phyloP scores from a whole-genome alignment of 37 sponge, comb jelly and placozoan genomes.

The Tethya wilhelma region DNA sequence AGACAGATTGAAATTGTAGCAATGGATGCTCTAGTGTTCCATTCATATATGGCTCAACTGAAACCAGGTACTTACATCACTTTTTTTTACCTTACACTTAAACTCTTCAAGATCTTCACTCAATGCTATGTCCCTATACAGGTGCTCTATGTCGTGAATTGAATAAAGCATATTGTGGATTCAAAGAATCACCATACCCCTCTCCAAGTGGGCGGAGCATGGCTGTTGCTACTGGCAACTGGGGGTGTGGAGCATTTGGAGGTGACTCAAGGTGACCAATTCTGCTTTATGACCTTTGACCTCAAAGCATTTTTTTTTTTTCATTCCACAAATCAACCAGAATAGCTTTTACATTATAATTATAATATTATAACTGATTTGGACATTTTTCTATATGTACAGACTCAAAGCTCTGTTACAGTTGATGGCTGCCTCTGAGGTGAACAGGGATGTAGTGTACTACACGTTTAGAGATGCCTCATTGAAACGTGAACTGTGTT shows the following conservation, averaged over 20 bases:
- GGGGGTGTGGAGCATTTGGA: constrained; percentile 97
- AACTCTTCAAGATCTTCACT: too few relatives aligned
- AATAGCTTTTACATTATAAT: not conserved
- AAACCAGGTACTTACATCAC: too few relatives aligned
- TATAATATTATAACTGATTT: too few relatives aligned
- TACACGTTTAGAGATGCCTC: constrained; percentile 73
- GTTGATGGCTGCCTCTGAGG: constrained; percentile 79
- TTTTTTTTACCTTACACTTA: too few relatives aligned
- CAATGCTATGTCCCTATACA: not conserved
- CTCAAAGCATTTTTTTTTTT: not conserved
- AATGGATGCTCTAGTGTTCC: constrained; percentile 81
- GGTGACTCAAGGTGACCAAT: constrained; percentile 61
- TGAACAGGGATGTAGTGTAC: constrained; percentile 75
- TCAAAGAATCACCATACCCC: too few relatives aligned
- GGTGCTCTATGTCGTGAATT: constrained; percentile 49
- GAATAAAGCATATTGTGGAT: constrained; percentile 81
- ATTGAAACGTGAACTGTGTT: constrained; percentile 34
- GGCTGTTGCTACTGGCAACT: constrained; percentile 93
- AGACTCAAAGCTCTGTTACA: constrained; percentile 80
- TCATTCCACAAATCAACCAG: not conserved
- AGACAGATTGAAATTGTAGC: constrained; percentile 62
- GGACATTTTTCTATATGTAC: not conserved
- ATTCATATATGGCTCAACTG: too few relatives aligned
- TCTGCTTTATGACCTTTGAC: not conserved
- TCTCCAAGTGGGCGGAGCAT: constrained; percentile 25